These are phyloP conservation scores for Mobula hypostoma DNA, from an alignment of 2,113 vertebrate genomes.

Conservation along the genomic window DNA sequence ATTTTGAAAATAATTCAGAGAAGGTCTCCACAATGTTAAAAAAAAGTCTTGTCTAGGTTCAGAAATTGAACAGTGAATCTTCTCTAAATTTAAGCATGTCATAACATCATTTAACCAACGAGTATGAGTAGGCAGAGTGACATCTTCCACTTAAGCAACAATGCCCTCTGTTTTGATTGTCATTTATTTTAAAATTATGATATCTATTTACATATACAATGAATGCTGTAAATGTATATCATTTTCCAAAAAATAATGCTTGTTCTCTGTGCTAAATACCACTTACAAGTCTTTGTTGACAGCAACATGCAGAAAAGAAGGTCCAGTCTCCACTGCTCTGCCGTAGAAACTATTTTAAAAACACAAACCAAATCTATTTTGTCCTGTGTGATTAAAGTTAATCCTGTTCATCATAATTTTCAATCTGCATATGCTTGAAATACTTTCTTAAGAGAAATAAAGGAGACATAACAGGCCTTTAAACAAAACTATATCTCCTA, in stretches of 20 bases:
- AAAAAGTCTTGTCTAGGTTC: too few species aligned
- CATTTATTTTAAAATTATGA: background rate
- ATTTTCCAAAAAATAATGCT: background rate
- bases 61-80: too few species aligned
- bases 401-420: background rate
- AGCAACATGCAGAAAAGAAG: background rate
- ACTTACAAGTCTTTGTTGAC: background rate
- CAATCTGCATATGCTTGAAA: background rate
- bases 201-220: background rate
- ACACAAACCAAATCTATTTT: too few species aligned
- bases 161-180: background rate
- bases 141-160: too few species aligned
- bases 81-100: too few species aligned
- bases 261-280: background rate
- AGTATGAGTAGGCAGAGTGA: too few species aligned
- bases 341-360: background rate
- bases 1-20: too few species aligned
- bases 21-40: too few species aligned
- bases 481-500: background rate
- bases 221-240: background rate
- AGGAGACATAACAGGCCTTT: background rate
- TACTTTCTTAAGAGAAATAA: background rate
- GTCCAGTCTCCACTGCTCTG: background rate
- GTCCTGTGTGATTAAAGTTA: background rate
- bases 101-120: too few species aligned